A percentile compares a stretch with the other conserved stretches of the same genome.
These are phyloP conservation scores for Melanerpes aurifrons DNA, from an alignment of 2,113 vertebrate genomes.

Conservation along the genomic window DNA sequence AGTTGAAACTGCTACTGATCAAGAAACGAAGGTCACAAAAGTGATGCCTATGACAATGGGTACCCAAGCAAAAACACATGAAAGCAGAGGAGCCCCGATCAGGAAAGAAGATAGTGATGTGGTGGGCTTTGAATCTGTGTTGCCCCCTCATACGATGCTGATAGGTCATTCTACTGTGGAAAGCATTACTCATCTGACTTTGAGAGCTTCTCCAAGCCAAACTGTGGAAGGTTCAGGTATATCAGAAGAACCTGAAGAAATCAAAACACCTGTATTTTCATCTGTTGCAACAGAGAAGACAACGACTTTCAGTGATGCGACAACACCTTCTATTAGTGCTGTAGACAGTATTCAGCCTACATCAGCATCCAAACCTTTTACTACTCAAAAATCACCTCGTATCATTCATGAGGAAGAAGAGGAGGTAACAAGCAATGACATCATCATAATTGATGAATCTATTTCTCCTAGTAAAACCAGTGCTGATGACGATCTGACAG, in stretches of 20 bases:
- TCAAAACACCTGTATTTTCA: conserved; percentile 24
- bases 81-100: background rate
- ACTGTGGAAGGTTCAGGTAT: conserved; percentile 69
- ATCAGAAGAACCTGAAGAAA: conserved; percentile 52
- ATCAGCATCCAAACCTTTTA: background rate
- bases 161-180: background rate
- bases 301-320: background rate
- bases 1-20: conserved; percentile 1
- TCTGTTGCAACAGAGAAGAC: conserved; percentile 22
- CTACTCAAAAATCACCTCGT: conserved; percentile 42
- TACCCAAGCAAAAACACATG: background rate
- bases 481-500: conserved; percentile 54
- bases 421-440: conserved; percentile 73
- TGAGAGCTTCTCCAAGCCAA: conserved; percentile 35
- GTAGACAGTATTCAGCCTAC: conserved; percentile 43
- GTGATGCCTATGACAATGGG: background rate
- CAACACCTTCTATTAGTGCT: background rate
- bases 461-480: conserved; percentile 62
- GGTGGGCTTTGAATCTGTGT: background rate
- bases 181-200: conserved; percentile 17
- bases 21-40: conserved; percentile 20
- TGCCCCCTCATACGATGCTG: background rate
- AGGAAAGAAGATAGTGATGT: background rate
- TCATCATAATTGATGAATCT: conserved; percentile 76
- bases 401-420: conserved; percentile 66